Evolutionary conservation across 2,113 vertebrate genomes (phyloP).

Genomic region (Gopherus evgoodei): DNA sequence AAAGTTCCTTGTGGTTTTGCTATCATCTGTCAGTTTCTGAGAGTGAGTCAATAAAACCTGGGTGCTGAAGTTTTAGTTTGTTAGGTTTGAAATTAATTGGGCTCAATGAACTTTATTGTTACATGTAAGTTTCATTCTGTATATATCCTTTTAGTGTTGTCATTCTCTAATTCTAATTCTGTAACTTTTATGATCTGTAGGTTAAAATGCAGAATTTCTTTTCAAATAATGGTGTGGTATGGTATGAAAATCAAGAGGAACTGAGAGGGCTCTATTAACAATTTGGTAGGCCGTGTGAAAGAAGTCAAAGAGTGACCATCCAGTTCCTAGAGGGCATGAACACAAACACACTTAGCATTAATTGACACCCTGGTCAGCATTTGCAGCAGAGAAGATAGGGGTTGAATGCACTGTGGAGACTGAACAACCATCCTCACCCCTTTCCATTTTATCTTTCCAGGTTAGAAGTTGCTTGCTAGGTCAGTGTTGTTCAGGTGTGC

Average conservation of each 20-base stretch:
- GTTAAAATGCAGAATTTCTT: neutral
- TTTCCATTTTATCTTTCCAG: neutral
- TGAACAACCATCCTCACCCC: neutral
- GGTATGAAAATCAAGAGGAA: neutral
- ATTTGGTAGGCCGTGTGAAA: neutral
- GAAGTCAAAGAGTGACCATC: neutral
- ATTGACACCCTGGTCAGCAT: neutral
- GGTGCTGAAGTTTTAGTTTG: neutral
- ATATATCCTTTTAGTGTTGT: neutral
- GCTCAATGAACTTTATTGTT: neutral
- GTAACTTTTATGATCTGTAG: neutral
- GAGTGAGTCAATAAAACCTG: neutral
- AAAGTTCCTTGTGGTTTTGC: neutral
- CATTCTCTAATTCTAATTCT: constrained; percentile 6
- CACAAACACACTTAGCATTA: neutral
- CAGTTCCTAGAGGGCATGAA: neutral
- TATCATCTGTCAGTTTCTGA: neutral
- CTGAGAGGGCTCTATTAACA: neutral
- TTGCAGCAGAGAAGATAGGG: neutral
- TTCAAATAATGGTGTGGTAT: neutral
- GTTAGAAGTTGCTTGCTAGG: neutral
- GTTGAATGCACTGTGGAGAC: neutral
- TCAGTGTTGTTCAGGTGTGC: neutral
- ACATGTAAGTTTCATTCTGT: neutral
- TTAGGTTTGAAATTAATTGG: neutral